Evolutionary conservation across 2,797 vertebrate genomes (phyloP).

Genomic region (Leuciscus waleckii): DNA sequence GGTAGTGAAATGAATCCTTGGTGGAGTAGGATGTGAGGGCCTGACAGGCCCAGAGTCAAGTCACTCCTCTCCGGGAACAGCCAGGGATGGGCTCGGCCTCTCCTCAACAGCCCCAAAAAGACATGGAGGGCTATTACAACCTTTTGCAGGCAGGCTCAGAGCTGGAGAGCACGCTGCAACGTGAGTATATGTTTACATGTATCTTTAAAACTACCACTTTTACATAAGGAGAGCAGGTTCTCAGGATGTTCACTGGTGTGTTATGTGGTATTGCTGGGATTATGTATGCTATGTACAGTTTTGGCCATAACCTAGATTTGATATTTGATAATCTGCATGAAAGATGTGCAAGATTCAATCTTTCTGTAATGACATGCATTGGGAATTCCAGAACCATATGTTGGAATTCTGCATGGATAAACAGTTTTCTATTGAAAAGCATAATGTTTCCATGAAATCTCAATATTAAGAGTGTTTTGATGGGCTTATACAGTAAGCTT

Average conservation of each 20-base stretch:
- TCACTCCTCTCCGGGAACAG: slow-evolving; percentile 19
- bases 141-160: slow-evolving; percentile 85
- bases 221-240: neutral
- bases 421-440: neutral
- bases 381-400: neutral
- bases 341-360: neutral
- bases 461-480: neutral
- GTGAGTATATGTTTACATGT: slow-evolving; percentile 77
- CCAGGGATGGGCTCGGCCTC: slow-evolving; percentile 77
- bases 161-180: slow-evolving; percentile 81
- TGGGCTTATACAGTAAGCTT: neutral
- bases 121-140: slow-evolving; percentile 87
- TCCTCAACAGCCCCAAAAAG: slow-evolving; percentile 74
- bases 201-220: neutral
- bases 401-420: neutral
- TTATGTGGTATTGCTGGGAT: slow-evolving; percentile 62
- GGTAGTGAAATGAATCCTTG: slow-evolving; percentile 42
- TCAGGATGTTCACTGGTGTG: slow-evolving; percentile 26
- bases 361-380: neutral
- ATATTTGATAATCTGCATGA: slow-evolving; percentile 42
- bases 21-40: slow-evolving; percentile 70
- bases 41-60: slow-evolving; percentile 40
- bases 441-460: neutral
- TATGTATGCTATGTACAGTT: slow-evolving; percentile 70
- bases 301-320: slow-evolving; percentile 55